These are phyloP conservation scores for Halichoerus grypus DNA, from an alignment of 2,113 vertebrate genomes.

Conservation along the genomic window DNA sequence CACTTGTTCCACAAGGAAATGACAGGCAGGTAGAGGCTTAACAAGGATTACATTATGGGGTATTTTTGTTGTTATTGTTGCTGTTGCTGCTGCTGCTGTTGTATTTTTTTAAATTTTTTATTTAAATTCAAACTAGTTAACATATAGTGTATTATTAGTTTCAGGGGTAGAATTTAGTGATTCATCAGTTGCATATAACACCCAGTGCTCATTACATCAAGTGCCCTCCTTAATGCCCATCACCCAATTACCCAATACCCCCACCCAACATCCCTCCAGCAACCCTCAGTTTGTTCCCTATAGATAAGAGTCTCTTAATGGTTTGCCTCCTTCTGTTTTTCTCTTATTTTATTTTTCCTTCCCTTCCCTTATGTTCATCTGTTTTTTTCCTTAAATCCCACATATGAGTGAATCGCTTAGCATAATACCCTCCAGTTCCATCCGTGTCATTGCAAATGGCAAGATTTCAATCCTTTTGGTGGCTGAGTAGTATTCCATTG, in stretches of 20 bases:
- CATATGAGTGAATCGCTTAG: background rate
- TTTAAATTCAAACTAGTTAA: background rate
- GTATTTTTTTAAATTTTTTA: background rate
- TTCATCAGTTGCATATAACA: background rate
- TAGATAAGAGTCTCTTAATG: background rate
- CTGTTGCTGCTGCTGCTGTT: background rate
- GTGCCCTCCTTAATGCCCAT: background rate
- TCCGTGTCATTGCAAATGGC: no score
- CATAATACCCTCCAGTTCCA: no score
- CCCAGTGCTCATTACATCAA: background rate
- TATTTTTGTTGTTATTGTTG: background rate
- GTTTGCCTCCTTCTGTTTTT: background rate
- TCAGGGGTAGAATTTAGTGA: background rate
- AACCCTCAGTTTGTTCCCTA: background rate
- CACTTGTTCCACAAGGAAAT: background rate
- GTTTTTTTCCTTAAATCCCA: background rate
- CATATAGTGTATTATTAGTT: background rate
- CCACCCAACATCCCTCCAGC: background rate
- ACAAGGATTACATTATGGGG: background rate
- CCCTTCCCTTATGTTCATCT: background rate
- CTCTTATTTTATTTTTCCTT: background rate
- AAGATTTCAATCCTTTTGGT: background rate
- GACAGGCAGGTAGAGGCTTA: background rate
- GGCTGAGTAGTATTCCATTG: background rate
- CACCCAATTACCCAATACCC: background rate